phyloP scores from a whole-genome alignment of 2,888 invertebrate species.

The Hetaerina titia region DNA sequence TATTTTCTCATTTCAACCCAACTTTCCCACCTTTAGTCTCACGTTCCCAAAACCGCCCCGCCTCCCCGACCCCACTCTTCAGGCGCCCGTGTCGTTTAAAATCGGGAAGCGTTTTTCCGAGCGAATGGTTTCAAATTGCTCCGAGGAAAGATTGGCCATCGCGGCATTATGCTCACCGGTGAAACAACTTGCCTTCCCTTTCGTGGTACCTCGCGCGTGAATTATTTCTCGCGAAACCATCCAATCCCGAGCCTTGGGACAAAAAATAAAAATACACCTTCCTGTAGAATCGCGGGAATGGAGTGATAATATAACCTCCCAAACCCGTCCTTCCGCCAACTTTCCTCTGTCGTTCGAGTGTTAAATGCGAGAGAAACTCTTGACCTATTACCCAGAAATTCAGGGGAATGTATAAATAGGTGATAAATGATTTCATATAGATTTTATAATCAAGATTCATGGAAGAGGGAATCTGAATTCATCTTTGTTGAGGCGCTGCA shows the following conservation, averaged over 20 bases:
- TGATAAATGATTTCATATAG: background rate
- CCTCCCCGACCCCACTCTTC: background rate
- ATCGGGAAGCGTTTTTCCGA: slow-evolving; percentile 20
- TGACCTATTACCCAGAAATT: no score
- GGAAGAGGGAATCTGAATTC: background rate
- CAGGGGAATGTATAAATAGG: no score
- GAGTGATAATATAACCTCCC: no score
- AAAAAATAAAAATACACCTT: no score
- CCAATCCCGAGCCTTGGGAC: no score
- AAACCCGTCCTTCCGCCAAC: no score
- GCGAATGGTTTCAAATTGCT: background rate
- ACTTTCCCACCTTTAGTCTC: background rate
- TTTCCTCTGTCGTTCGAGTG: no score
- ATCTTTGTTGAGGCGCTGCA: background rate
- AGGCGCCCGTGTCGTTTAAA: slow-evolving; percentile 11
- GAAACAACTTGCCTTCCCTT: background rate
- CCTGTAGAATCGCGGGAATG: no score
- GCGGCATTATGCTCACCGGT: background rate
- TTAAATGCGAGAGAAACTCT: no score
- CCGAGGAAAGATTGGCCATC: background rate
- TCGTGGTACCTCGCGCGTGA: background rate
- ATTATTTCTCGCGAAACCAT: background rate
- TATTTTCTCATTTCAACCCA: background rate
- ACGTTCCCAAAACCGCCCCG: background rate
- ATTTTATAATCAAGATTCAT: background rate